Base-by-base conservation (phyloP, 2,888 invertebrate species). In the Macrosoma leucophasiata region DNA sequence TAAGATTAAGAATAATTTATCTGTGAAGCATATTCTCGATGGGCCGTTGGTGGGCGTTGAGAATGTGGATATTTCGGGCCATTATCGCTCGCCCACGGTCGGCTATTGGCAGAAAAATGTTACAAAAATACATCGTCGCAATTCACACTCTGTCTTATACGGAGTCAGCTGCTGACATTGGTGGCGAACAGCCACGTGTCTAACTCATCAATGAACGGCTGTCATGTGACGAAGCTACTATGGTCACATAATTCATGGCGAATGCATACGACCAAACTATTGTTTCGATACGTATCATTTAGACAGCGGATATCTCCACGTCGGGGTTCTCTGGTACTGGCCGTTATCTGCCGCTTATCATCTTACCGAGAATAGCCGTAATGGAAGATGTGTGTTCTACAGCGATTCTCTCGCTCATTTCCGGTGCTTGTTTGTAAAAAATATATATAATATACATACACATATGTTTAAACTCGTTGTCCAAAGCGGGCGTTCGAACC, bases 371-470 rank as follows among this genome's bases (percentile, higher is more conserved):
- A 73, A 69, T 58, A 54, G 58, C 59, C 71, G 66, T 79, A 79
- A 79, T 81, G 76, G 79, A 77, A 75, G 72, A 79, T 78, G 69
- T 77, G 71, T 82, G 79, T 81, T 73, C 69, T 63, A 73, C 65
- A 67, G 70, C 69, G 65, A 67, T 68, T 72, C 69, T 69, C 66
- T 66, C 58, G 66, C 52, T 60, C 64, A 70, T 81, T 82, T 82
- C 82, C 82, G 82, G 79, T 77, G 77, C 67, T 76, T 75, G 76
- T 76, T 78, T 76, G 78, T 70, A 81, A 78, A 77, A 72, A 78
- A 72, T 67, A 57, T 40, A 45, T 40, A 47, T 32, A n/a, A 44
- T 31, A 44, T 33, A 33, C 6, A 23, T 23, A 65, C 60, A 68
- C 46, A 44, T 46, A 44, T 49, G 60, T 66, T 70, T 62, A 72